phyloP scores from a whole-genome alignment of 2,888 invertebrate genomes.

The Caenorhabditis becei region DNA sequence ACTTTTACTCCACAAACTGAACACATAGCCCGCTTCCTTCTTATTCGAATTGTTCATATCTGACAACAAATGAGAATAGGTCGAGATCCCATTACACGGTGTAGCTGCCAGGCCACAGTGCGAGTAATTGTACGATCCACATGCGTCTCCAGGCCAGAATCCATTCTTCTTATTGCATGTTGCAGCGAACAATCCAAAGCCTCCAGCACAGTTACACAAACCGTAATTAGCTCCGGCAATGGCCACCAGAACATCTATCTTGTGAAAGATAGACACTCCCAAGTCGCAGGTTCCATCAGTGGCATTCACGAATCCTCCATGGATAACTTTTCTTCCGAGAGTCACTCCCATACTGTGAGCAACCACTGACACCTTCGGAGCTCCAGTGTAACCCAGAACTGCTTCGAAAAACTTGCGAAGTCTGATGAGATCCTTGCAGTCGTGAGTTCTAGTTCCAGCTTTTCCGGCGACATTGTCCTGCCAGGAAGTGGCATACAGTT shows the following conservation, averaged over 20 bases:
- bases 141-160: constrained; percentile 72
- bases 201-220: constrained; percentile 69
- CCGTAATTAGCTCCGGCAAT: constrained; percentile 75
- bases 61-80: constrained; percentile 56
- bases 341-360: constrained; percentile 77
- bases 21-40: constrained; percentile 58
- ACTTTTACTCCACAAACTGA: constrained; percentile 70
- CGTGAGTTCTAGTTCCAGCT: constrained; percentile 67
- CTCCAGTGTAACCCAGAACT: constrained; percentile 68
- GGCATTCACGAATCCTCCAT: constrained; percentile 67
- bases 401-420: constrained; percentile 73
- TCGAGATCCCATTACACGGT: constrained; percentile 35
- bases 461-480: constrained; percentile 67
- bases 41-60: constrained; percentile 61
- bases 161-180: constrained; percentile 73
- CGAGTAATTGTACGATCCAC: constrained; percentile 55
- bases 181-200: constrained; percentile 46
- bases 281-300: constrained; percentile 61
- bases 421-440: constrained; percentile 67
- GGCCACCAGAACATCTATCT: constrained; percentile 69
- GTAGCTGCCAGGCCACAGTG: constrained; percentile 59
- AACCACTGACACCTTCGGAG: constrained; percentile 64
- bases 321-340: constrained; percentile 70
- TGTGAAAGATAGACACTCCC: constrained; percentile 58
- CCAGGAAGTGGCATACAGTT: constrained; percentile 76